These are phyloP conservation scores for Saiga tatarica DNA, from an alignment of 2,113 vertebrate genomes.

Conservation along the genomic window DNA sequence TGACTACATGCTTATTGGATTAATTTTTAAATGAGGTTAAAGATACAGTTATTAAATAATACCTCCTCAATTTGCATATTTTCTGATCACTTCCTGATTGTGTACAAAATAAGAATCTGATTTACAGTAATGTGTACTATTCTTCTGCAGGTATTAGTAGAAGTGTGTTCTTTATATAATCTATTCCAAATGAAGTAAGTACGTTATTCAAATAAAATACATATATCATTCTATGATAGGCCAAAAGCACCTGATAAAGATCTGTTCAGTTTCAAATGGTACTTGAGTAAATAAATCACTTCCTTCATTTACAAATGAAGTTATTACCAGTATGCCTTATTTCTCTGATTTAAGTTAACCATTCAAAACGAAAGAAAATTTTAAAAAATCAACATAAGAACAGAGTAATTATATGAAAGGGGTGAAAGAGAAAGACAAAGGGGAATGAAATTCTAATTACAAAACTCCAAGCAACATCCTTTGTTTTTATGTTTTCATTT, in stretches of 20 bases:
- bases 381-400: slow-evolving; percentile 43
- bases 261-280: slow-evolving; percentile 58
- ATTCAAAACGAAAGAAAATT: slow-evolving; percentile 51
- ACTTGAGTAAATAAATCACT: slow-evolving; percentile 65
- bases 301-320: slow-evolving; percentile 61
- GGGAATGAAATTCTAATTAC: slow-evolving; percentile 9
- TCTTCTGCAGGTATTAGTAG: slow-evolving; percentile 56
- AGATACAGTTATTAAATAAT: slow-evolving; percentile 48
- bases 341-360: slow-evolving; percentile 67
- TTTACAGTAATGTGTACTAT: slow-evolving; percentile 37
- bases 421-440: slow-evolving; percentile 11
- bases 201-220: slow-evolving; percentile 73
- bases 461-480: slow-evolving; percentile 38
- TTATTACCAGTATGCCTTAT: slow-evolving; percentile 25
- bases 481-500: slow-evolving; percentile 52
- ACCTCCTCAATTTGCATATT: slow-evolving; percentile 49
- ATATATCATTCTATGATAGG: slow-evolving; percentile 76
- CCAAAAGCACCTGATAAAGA: slow-evolving; percentile 71
- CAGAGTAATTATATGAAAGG: background rate
- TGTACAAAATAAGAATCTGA: slow-evolving; percentile 59
- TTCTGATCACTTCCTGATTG: slow-evolving; percentile 52
- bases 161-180: slow-evolving; percentile 59
- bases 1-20: slow-evolving; percentile 42
- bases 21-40: slow-evolving; percentile 62
- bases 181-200: slow-evolving; percentile 43